A percentile compares a stretch with the other conserved stretches of the same genome.
Evolutionary conservation across 2,113 vertebrate species (phyloP).

Genomic region (Terrapene triunguis): DNA sequence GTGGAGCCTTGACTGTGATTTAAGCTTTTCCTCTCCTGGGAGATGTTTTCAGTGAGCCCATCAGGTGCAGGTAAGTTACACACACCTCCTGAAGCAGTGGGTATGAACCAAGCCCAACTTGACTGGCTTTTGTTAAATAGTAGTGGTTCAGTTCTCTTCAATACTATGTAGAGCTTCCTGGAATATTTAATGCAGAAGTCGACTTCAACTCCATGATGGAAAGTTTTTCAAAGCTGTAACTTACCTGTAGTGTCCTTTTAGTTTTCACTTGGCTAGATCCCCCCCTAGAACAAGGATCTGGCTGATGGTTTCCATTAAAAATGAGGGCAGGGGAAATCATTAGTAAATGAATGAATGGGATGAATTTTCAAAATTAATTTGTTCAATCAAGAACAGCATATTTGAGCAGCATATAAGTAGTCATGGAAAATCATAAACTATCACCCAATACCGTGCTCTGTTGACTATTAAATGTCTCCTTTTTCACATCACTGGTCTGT

Average conservation of each 20-base stretch:
- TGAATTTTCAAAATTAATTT: conserved; percentile 66
- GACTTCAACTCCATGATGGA: background rate
- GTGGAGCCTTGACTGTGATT: background rate
- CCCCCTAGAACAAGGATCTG: background rate
- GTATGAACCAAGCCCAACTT: background rate
- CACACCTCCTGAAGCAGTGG: background rate
- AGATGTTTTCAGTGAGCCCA: background rate
- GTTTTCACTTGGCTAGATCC: conserved; percentile 13
- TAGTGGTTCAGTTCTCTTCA: background rate
- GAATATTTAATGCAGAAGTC: background rate
- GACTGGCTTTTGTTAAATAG: background rate
- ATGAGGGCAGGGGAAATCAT: background rate
- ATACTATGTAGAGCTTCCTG: background rate
- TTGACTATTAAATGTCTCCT: conserved; percentile 83
- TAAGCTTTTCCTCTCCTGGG: background rate
- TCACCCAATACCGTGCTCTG: conserved; percentile 77
- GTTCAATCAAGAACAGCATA: conserved; percentile 75
- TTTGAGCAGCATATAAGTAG: conserved; percentile 70
- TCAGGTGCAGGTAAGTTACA: background rate
- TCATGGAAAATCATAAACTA: conserved; percentile 82
- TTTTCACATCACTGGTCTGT: conserved; percentile 82
- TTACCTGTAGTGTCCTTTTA: background rate
- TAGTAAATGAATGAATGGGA: conserved; percentile 69
- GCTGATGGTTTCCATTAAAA: background rate
- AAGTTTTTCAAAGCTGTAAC: conserved; percentile 42